Base-by-base conservation (phyloP, 2,113 vertebrate species). In the Mesembrinibis cayennensis region DNA sequence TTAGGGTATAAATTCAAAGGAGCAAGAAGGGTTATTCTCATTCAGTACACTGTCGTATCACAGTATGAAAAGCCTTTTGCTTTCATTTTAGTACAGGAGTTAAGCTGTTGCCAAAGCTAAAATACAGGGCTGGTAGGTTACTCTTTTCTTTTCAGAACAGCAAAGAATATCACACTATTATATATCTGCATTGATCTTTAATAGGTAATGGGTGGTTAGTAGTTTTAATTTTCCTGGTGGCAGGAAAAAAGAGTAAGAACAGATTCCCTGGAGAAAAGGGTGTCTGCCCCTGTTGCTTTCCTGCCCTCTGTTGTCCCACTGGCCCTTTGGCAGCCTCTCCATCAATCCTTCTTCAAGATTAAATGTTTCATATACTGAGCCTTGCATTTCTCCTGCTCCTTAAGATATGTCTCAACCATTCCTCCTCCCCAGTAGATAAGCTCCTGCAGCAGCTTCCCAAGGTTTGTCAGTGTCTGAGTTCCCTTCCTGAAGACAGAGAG, bases 51-150 rank as follows among this genome's bases (percentile, higher is more conserved):
- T 70, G 38, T 85, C 84, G 52, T 80, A 42, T 81, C 72, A 56
- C 14, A 20, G 49, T 53, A 61, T 45, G 87, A 53, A 87, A 86
- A 82, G 42, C 38, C 67, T 95, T 96, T 93, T 96, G 84, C 88
- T 90, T 97, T 95, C 66, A 15, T 91, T 91, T 91, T 61, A 82
- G 40, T 47, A 21, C 38, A 29, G 65, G 42, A 73, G 40, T 71
- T 90, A 88, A 67, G 55, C 42, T 87, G 45, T 67, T 96, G 72
- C 63, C 81, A 78, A 63, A 91, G 85, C 32, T 80, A 49, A 40
- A 61, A 58, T 72, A 32, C 32, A 47, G 44, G 10, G 34, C 38
- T 82, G 44, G 40, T 84, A 78, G 66, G 25, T 95, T 94, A 40
- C 20, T 65, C 30, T 47, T 76, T 65, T 58, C 9, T 90, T 86